phyloP scores from a whole-genome alignment of 1,140 invertebrate species.

The Phymorhynchus buccinoides region DNA sequence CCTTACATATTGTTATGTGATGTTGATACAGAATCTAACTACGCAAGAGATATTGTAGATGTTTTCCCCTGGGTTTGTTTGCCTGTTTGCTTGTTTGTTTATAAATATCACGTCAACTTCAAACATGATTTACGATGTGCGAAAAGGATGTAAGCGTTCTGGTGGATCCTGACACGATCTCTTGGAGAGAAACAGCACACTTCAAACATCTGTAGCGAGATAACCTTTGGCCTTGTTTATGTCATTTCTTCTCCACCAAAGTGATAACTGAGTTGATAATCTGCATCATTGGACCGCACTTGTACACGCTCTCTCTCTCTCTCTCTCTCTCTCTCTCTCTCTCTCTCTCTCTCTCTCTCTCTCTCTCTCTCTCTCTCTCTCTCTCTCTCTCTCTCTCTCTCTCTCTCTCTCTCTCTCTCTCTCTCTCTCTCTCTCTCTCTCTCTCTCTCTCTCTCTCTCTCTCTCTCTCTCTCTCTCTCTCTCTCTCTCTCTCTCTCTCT shows the following conservation, averaged over 20 bases:
- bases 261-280: background rate
- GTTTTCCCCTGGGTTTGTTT: background rate
- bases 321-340: background rate
- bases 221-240: background rate
- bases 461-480: too few relatives aligned
- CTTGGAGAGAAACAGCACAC: too few relatives aligned
- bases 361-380: too few relatives aligned
- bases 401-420: background rate
- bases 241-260: background rate
- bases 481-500: too few relatives aligned
- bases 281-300: background rate
- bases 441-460: too few relatives aligned
- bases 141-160: background rate
- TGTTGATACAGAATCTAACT: background rate
- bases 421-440: too few relatives aligned
- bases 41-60: background rate
- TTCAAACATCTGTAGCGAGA: background rate
- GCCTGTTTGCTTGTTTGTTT: background rate
- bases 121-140: background rate
- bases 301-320: background rate
- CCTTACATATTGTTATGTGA: background rate
- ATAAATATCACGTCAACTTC: background rate
- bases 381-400: too few relatives aligned
- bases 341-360: background rate
- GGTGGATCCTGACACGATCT: background rate